These are phyloP conservation scores for Copidosoma aretas DNA, from an alignment of 2,888 invertebrate genomes.

Conservation along the genomic window DNA sequence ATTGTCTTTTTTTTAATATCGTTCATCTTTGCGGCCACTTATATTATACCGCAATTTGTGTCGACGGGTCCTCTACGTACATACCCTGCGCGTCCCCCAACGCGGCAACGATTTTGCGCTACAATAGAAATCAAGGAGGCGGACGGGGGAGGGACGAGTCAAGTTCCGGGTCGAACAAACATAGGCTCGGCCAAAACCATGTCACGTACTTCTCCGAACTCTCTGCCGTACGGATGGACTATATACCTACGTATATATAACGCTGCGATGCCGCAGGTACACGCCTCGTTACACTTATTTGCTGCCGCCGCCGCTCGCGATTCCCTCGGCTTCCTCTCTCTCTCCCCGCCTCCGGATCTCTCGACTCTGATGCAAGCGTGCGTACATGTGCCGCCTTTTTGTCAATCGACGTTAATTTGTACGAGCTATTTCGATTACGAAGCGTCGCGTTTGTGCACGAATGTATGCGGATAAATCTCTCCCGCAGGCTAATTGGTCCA, in stretches of 20 bases:
- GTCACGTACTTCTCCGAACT: slow-evolving; percentile 43
- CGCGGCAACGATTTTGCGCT: slow-evolving; percentile 30
- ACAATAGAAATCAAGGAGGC: slow-evolving; percentile 25
- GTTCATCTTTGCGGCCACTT: no score
- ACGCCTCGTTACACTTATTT: slow-evolving; percentile 42
- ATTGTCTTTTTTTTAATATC: no score
- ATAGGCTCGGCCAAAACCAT: slow-evolving; percentile 44
- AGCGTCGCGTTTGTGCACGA: neutral
- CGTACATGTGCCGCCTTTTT: slow-evolving; percentile 11
- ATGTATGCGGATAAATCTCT: neutral
- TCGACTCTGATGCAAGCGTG: no score
- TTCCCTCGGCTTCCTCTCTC: slow-evolving; percentile 27
- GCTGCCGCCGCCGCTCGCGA: slow-evolving; percentile 12
- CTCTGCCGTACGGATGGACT: neutral
- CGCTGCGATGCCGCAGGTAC: slow-evolving; percentile 10
- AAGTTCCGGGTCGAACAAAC: slow-evolving; percentile 45
- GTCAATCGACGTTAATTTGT: slow-evolving; percentile 25
- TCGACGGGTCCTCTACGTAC: no score
- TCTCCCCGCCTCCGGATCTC: slow-evolving; percentile 5
- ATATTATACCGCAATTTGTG: no score
- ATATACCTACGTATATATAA: neutral
- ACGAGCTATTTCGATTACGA: slow-evolving; percentile 23
- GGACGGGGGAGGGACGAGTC: neutral
- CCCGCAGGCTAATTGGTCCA: neutral
- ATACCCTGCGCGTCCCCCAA: neutral